phyloP scores from a whole-genome alignment of 2,888 invertebrate genomes.

The Ophion ellenae region DNA sequence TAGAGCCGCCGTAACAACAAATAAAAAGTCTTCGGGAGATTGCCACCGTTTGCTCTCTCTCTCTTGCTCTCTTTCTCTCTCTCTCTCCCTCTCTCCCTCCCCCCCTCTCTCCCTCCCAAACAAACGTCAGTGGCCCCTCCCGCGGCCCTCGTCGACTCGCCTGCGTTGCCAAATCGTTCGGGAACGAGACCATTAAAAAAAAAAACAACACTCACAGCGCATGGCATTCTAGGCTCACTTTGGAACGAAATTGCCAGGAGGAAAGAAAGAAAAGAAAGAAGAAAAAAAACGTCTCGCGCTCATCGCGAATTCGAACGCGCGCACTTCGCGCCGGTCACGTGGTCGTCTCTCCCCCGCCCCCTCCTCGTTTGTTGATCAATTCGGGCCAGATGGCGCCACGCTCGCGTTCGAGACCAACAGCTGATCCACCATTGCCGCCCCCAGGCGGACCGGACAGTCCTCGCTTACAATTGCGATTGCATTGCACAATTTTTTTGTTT shows the following conservation, averaged over 20 bases:
- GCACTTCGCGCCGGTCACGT: slow-evolving; percentile 15
- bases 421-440: slow-evolving; percentile 2
- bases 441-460: no score
- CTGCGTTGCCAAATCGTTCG: slow-evolving; percentile 60
- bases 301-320: no score
- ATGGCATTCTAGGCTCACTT: not conserved
- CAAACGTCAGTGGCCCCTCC: slow-evolving; percentile 8
- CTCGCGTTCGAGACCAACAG: slow-evolving; percentile 4
- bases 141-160: slow-evolving; percentile 20
- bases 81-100: no score
- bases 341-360: not conserved
- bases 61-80: no score
- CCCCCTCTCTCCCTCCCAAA: not conserved
- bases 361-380: not conserved
- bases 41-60: slow-evolving; percentile 2
- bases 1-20: slow-evolving; percentile 11
- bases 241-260: no score
- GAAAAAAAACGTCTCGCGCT: not conserved
- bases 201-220: not conserved
- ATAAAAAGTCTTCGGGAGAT: slow-evolving; percentile 18
- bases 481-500: no score
- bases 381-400: slow-evolving; percentile 11
- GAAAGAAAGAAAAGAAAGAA: slow-evolving; percentile 4
- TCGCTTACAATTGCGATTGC: no score
- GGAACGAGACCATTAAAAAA: slow-evolving; percentile 13